Evolutionary conservation across 2,888 invertebrate species (phyloP), one percentile per base, ranked within the genome.

Genomic region (Macrophya alboannulata): DNA sequence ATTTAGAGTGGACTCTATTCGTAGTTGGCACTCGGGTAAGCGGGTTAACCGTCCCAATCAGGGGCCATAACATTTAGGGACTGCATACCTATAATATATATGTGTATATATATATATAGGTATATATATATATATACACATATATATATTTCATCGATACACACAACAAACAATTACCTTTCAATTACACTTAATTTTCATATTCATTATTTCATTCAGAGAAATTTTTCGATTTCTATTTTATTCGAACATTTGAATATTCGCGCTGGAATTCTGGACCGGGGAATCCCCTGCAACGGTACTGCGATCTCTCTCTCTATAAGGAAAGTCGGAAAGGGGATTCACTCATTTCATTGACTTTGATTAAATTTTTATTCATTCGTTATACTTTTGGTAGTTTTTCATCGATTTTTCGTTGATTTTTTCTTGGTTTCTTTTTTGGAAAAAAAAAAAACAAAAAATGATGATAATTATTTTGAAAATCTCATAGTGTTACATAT

Each of bases 1-100:
- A 93, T 92, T 92, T 92, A 92, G 92, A 92, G 92, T 92, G 92
- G 90, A 91, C 89, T 91, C 91, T 91, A 90, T 89, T 89, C 88
- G 91, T 91, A 91, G 90, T 90, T 88, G 88, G 87, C 88, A 87
- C 87, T 89, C 86, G 88, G 88, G 88, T 88, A 88, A 90, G 89
- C 88, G 89, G 89, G 88, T 86, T 87, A 88, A 85, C 86, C 85
- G 85, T 68, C 86, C 74, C 12, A 55, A 43, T 74, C 21, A 74
- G 45, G 45, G 43, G n/a, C 71, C 71, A 37, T 55, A 55, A 37
- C 3, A 31, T 6, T 71, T 17, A 76, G 48, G 76, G 76, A 45
- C 48, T 21, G 25, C 48, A 25, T 31, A 31, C 31, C 31, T 31
- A 31, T 31, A 2, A 31, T 31, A 31, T 31, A 31, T 31, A 31